Percentiles rank a stretch among this genome's conserved stretches.
Conservation (phyloP, 2,797 vertebrate genomes). For the Nasua narica region DNA sequence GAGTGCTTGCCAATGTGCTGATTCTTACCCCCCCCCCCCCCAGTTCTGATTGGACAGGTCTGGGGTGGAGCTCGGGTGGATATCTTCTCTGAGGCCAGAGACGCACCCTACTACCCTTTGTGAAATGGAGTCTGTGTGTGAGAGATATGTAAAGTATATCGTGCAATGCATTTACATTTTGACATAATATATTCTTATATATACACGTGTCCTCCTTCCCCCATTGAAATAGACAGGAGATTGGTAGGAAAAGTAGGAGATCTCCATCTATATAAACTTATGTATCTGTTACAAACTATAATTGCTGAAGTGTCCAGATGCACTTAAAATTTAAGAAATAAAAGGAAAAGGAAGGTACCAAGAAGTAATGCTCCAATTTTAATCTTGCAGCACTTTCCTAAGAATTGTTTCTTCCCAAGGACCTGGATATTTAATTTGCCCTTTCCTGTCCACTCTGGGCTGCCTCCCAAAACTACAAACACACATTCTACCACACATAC, state of each 20-base stretch:
- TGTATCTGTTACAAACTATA: neutral
- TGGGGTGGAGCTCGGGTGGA: neutral
- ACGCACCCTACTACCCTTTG: neutral
- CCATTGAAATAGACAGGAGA: neutral
- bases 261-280: neutral
- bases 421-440: neutral
- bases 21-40: neutral
- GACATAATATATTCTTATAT: neutral
- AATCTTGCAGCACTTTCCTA: neutral
- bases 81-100: neutral
- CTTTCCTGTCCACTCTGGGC: neutral
- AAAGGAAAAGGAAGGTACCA: neutral
- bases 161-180: neutral
- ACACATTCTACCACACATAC: fast-evolving
- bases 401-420: neutral
- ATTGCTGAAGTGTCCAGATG: neutral
- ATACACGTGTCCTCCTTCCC: too few species aligned
- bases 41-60: neutral
- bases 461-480: neutral
- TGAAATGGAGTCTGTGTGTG: neutral
- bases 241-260: neutral
- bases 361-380: neutral
- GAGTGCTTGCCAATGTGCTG: neutral
- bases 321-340: neutral
- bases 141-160: neutral